A percentile compares a stretch with the other conserved stretches of the same genome.
Evolutionary conservation across 2,113 vertebrate species (phyloP).

Genomic region (Promerops cafer): DNA sequence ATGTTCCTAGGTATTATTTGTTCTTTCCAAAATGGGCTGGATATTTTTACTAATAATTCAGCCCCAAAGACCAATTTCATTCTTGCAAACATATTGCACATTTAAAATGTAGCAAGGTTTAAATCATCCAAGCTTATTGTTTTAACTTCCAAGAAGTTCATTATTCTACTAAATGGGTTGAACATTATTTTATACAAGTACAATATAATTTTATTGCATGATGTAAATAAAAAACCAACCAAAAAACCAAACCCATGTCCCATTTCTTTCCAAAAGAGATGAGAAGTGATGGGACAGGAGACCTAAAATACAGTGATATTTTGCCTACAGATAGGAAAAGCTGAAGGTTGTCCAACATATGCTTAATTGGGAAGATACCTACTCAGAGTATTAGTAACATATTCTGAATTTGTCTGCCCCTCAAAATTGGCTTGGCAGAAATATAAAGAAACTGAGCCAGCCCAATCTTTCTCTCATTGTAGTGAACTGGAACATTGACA

Average conservation of each 20-base stretch:
- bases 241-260: not conserved
- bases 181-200: constrained; percentile 40
- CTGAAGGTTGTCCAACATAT: not conserved
- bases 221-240: not conserved
- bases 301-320: not conserved
- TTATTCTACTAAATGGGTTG: constrained; percentile 44
- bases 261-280: not conserved
- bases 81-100: constrained; percentile 44
- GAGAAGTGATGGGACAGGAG: not conserved
- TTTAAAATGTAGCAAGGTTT: constrained; percentile 46
- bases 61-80: constrained; percentile 48
- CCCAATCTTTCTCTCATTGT: not conserved
- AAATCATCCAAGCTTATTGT: constrained; percentile 43
- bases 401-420: not conserved
- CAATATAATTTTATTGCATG: not conserved
- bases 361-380: not conserved
- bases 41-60: constrained; percentile 39
- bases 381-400: not conserved
- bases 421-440: not conserved
- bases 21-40: constrained; percentile 34
- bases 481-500: not conserved
- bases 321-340: not conserved
- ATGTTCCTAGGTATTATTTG: constrained; percentile 28
- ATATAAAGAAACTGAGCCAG: not conserved
- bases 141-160: constrained; percentile 50